Base-by-base conservation (phyloP, 2,797 vertebrate species). In the Schizothorax lantsangensis region DNA sequence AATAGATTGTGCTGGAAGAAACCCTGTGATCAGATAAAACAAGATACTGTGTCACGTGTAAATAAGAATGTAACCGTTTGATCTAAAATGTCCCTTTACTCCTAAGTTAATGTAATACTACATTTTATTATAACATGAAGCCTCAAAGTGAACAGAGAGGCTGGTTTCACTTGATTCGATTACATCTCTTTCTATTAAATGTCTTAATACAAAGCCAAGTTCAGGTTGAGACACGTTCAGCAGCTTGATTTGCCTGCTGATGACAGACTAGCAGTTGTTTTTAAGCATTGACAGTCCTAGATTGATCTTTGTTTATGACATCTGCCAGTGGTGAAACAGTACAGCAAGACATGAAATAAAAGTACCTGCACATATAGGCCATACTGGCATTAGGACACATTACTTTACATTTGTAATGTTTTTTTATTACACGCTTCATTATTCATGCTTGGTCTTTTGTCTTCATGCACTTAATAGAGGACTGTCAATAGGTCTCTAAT, bases 151-250 rank as follows among this genome's bases (percentile, higher is more conserved):
- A 77, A 77, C 36, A 6, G 2, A 77, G 6, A 14, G 75, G 17
- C 47, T 45, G 57, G 21, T 36, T 71, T 69, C 33, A 54, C 11
- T 38, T 78, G 12, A 66, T 66, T 52, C 4, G 26, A 47, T 30
- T 30, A 21, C n/a, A 15, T 74, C 17, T 36, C 11, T 69, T 52
- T 40, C 12, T 54, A 9, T 30, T 33, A 45, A 23, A 47, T 81
- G 21, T 69, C 80, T n/a, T 17, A n/a, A 81, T 38, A 14, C 81
- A 83, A 83, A 26, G 23, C 4, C 77, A 79, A 62, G 23, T 26
- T 59, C 77, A 59, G 40, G 62, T 6, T 49, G 36, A 26, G 64
- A 43, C 81, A 72, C 59, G 68, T 26, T 82, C 21, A n/a, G 6
- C 33, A n/a, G 5, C 1, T 5, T 40, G 11, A 11, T 83, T 43